These are phyloP conservation scores for Argynnis bischoffii DNA, from an alignment of 2,888 invertebrate species.

Conservation along the genomic window DNA sequence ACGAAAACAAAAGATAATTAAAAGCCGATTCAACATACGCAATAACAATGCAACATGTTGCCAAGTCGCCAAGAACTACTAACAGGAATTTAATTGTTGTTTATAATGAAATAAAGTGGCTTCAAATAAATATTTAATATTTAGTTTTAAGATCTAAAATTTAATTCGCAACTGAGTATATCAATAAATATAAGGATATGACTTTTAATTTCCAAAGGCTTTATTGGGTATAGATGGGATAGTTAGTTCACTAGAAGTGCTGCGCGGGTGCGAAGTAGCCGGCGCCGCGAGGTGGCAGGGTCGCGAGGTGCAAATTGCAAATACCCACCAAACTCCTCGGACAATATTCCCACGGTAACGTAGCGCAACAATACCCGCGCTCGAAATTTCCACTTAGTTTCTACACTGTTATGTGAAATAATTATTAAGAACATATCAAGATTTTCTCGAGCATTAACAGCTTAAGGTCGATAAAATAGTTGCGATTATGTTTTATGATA, in stretches of 20 bases:
- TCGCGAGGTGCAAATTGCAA: constrained; percentile 63
- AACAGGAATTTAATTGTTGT: constrained; percentile 22
- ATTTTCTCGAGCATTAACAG: constrained; percentile 27
- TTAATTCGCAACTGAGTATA: not conserved
- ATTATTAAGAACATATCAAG: constrained; percentile 35
- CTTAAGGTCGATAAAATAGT: constrained; percentile 25
- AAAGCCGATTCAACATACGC: constrained; percentile 46
- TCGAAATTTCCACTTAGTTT: constrained; percentile 33
- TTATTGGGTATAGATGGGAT: not conserved
- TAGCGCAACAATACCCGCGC: constrained; percentile 30
- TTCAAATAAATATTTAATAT: not conserved
- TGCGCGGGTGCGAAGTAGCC: constrained; percentile 55
- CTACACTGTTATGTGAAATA: constrained; percentile 35
- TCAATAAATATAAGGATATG: too few species aligned
- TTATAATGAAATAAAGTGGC: constrained; percentile 1
- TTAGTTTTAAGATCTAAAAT: not conserved
- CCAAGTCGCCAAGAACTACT: constrained; percentile 45
- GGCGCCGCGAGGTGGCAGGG: constrained; percentile 38
- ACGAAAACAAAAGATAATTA: constrained; percentile 66
- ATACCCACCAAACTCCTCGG: constrained; percentile 43
- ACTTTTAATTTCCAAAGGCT: too few species aligned
- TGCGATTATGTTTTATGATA: constrained; percentile 21
- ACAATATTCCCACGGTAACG: constrained; percentile 42
- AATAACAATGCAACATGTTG: constrained; percentile 35
- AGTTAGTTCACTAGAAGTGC: constrained; percentile 53